Evolutionary conservation across 2,113 vertebrate species (phyloP), one percentile per base, ranked within the genome.

Genomic region (Strix aluco): DNA sequence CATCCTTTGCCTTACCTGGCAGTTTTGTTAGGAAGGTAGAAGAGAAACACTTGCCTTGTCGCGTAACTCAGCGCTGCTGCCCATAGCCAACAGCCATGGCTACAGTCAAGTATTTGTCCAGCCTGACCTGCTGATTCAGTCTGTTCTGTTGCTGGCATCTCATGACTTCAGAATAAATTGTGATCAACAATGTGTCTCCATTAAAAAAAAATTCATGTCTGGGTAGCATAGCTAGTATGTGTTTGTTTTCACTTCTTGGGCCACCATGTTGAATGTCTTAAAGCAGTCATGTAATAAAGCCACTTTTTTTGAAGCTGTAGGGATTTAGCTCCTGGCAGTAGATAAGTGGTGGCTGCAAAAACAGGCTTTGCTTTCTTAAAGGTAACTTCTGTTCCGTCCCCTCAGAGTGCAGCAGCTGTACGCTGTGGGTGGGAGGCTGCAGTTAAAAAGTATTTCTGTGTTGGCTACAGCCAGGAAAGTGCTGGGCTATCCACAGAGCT

Each of bases 151-250:
- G 98, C 98, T 98, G 98, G 98, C 98, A 98, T 98, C 98, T 99
- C 98, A 98, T 98, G 98, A 98, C 98, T 98, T 98, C 97, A 97
- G 92, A 99, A 99, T 98, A 98, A 99, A 99, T 98, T 97, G 97
- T 98, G 98, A 98, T 98, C 97, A 97, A 97, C 96, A 97, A 71
- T 5, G 74, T 88, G 78, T 96, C 93, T 93, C 87, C 96, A 94
- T 96, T 96, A 96, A 93, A 94, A 79, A 61, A 65, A 40, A 69
- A 62, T 66, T 91, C 70, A 26, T 67, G 78, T 91, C 81, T 42
- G 8, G 32, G 66, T 72, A 92, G 70, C 3, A 13, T 44, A 92
- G 84, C 57, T 59, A 82, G 62, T 59, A 89, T 32, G 63, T 13
- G 14, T 87, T 74, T 80, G 57, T 61, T 74, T 72, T 52, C 21